Evolutionary conservation across 2,888 invertebrate genomes (phyloP).

Genomic region (Megaustenia siamemsis): DNA sequence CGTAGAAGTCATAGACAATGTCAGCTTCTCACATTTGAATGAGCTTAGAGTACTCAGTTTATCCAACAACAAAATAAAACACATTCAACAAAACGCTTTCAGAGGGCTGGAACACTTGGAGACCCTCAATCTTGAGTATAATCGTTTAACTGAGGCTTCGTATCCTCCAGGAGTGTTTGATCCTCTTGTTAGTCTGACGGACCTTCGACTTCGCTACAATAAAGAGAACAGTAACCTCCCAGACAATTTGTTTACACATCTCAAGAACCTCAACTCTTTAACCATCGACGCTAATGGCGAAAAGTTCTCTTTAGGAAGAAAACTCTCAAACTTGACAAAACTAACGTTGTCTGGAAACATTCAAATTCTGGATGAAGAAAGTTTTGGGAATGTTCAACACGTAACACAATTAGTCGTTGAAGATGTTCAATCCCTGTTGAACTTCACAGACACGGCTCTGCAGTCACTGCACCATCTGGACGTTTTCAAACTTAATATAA

Average conservation of each 20-base stretch:
- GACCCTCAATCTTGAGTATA: neutral
- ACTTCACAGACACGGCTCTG: constrained; percentile 8
- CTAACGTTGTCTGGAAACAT: constrained; percentile 11
- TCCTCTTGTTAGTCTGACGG: neutral
- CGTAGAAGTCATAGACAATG: neutral
- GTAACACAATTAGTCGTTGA: neutral
- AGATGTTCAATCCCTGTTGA: neutral
- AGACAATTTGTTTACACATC: neutral
- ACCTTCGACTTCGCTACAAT: neutral
- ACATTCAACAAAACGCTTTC: constrained; percentile 7
- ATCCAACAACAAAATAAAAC: neutral
- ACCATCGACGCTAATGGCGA: neutral
- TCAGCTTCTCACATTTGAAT: neutral
- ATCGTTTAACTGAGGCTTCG: neutral
- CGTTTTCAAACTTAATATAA: neutral
- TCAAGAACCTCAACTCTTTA: neutral
- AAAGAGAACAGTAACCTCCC: neutral
- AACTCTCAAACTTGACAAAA: neutral
- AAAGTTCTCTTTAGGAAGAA: neutral
- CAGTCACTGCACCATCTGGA: constrained; percentile 7
- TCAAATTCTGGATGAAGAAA: neutral
- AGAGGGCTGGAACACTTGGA: neutral
- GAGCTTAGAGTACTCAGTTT: neutral
- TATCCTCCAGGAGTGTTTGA: neutral
- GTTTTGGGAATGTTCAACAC: constrained; percentile 10